phyloP scores from a whole-genome alignment of 2,797 vertebrate species.

The Enteromius afrohamiltoni region DNA sequence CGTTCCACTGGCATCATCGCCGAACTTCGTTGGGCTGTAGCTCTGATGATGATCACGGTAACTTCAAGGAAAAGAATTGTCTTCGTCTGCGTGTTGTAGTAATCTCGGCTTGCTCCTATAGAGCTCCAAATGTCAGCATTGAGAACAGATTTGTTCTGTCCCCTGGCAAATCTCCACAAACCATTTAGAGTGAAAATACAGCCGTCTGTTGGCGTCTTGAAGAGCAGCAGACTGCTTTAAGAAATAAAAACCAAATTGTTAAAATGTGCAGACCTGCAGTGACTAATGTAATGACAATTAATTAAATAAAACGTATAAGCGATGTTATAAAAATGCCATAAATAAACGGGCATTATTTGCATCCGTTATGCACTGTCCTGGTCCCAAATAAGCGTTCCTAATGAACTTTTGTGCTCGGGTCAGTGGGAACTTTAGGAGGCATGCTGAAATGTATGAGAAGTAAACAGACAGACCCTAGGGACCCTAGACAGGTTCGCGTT shows the following conservation, averaged over 20 bases:
- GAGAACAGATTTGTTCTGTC: slow-evolving; percentile 73
- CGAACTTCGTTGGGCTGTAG: slow-evolving; percentile 67
- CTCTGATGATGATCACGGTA: slow-evolving; percentile 71
- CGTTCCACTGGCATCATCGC: neutral
- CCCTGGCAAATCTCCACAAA: slow-evolving; percentile 74
- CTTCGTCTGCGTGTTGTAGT: slow-evolving; percentile 68
- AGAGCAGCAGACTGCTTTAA: neutral
- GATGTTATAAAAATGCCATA: neutral
- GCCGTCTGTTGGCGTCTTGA: slow-evolving; percentile 15
- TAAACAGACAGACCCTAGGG: neutral
- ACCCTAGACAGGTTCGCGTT: neutral
- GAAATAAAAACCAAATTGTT: neutral
- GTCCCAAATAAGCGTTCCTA: neutral
- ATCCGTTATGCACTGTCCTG: neutral
- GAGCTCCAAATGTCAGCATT: slow-evolving; percentile 78
- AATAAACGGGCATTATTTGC: neutral
- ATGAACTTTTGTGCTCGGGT: slow-evolving; percentile 11
- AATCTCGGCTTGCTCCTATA: slow-evolving; percentile 76
- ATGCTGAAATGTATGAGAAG: slow-evolving; percentile 5
- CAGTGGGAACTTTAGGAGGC: neutral
- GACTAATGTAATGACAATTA: neutral
- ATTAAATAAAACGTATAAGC: neutral
- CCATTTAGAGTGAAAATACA: slow-evolving; percentile 35
- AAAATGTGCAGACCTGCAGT: neutral
- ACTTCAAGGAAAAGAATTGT: slow-evolving; percentile 68